Conservation (phyloP, 2,797 vertebrate species). For the Macropus fuliginosus region DNA sequence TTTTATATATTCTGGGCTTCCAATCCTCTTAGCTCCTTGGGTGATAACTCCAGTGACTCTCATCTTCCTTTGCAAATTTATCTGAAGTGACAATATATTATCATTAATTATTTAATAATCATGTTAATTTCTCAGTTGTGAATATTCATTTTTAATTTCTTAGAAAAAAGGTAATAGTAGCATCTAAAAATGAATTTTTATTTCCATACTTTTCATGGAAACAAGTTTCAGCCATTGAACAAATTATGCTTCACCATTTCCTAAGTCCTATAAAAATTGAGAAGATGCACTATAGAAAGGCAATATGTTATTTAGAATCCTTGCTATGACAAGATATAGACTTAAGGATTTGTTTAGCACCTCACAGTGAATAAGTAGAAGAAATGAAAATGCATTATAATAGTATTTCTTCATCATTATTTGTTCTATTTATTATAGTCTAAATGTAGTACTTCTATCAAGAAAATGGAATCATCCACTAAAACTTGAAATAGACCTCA, state of each 20-base stretch:
- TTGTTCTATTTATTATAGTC: background rate
- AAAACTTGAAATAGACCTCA: background rate
- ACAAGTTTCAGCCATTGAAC: background rate
- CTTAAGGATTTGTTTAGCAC: background rate
- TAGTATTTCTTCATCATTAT: background rate
- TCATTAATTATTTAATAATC: background rate
- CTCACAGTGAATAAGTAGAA: background rate
- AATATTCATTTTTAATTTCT: slow-evolving; percentile 34
- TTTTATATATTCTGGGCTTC: slow-evolving; percentile 98
- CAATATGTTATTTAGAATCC: background rate
- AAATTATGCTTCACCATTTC: slow-evolving; percentile 37
- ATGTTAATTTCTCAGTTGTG: background rate
- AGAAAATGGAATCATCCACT: background rate
- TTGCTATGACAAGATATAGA: background rate
- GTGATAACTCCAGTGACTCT: slow-evolving; percentile 98
- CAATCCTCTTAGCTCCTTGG: slow-evolving; percentile 98
- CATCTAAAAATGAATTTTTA: background rate
- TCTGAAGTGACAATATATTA: slow-evolving; percentile 85
- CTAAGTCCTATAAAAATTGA: slow-evolving; percentile 27
- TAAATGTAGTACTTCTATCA: background rate
- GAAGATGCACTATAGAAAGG: background rate
- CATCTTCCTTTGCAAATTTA: slow-evolving; percentile 98
- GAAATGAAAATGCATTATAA: background rate
- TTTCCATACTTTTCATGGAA: background rate
- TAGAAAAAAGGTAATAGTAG: slow-evolving; percentile 15